These are phyloP conservation scores for Megastigmus dorsalis DNA, from an alignment of 2,888 invertebrate species.

Conservation along the genomic window DNA sequence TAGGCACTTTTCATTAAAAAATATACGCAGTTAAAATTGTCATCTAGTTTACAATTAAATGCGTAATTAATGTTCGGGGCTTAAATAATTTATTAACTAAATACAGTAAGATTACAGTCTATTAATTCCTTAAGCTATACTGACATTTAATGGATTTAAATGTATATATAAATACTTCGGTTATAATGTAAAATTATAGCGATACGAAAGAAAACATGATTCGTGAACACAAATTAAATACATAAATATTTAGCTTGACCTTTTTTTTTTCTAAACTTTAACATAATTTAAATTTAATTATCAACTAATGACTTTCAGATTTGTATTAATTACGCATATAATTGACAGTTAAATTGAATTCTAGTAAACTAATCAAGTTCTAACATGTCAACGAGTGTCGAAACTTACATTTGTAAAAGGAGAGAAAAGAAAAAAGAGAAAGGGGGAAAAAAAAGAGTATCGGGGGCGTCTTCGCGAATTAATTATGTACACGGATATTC, in stretches of 20 bases:
- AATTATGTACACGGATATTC: slow-evolving; percentile 27
- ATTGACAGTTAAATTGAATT: slow-evolving; percentile 16
- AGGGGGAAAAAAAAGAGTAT: background rate
- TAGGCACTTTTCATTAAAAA: slow-evolving; percentile 23
- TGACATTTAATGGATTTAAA: slow-evolving; percentile 16
- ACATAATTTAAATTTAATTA: background rate
- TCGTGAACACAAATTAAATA: slow-evolving; percentile 30
- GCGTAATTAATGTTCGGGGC: slow-evolving; percentile 25
- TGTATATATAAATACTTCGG: slow-evolving; percentile 28
- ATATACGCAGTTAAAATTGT: slow-evolving; percentile 31
- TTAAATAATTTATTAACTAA: background rate
- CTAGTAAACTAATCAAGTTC: slow-evolving; percentile 32
- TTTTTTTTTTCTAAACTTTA: slow-evolving; percentile 1
- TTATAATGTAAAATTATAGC: background rate
- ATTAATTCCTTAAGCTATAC: slow-evolving; percentile 18
- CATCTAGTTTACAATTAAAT: slow-evolving; percentile 43
- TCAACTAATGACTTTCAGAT: slow-evolving; percentile 18
- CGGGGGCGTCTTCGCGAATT: slow-evolving; percentile 5
- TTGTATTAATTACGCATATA: slow-evolving; percentile 40
- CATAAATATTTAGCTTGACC: slow-evolving; percentile 12
- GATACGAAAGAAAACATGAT: background rate
- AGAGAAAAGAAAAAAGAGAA: background rate
- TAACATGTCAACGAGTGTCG: slow-evolving; percentile 7
- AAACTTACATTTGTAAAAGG: slow-evolving; percentile 10
- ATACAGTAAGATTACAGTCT: background rate